These are phyloP conservation scores for Melanophora roralis DNA, from an alignment of 2,888 invertebrate genomes.

Conservation along the genomic window DNA sequence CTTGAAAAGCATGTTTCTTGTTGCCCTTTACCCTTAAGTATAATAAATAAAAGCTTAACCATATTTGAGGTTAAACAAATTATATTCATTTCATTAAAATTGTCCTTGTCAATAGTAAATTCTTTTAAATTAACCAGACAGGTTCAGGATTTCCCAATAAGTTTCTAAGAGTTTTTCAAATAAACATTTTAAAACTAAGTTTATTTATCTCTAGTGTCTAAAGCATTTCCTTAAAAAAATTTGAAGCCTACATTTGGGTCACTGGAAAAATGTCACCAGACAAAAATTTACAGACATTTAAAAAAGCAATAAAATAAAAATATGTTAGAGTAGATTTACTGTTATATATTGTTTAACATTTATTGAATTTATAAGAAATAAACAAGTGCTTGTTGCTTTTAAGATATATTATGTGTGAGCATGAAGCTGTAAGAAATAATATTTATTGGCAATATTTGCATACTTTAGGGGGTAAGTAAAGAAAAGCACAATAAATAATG, in stretches of 20 bases:
- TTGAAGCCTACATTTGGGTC: not conserved
- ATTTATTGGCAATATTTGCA: not conserved
- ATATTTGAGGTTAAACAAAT: no score
- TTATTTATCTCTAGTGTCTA: no score
- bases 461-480: not conserved
- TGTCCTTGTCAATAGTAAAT: no score
- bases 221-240: no score
- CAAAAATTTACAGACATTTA: not conserved
- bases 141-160: no score
- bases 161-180: no score
- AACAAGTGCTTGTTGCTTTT: not conserved
- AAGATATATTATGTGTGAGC: not conserved
- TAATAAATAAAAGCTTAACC: no score
- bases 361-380: not conserved
- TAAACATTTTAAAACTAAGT: no score
- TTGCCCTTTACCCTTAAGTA: no score
- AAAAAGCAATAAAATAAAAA: not conserved
- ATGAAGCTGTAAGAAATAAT: not conserved
- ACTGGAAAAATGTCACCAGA: not conserved
- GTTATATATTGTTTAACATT: constrained; percentile 6
- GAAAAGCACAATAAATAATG: constrained; percentile 5
- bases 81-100: no score
- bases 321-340: not conserved
- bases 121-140: no score
- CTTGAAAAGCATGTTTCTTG: no score